Conservation (phyloP, 2,113 vertebrate genomes). For the Irena cyanogastra region DNA sequence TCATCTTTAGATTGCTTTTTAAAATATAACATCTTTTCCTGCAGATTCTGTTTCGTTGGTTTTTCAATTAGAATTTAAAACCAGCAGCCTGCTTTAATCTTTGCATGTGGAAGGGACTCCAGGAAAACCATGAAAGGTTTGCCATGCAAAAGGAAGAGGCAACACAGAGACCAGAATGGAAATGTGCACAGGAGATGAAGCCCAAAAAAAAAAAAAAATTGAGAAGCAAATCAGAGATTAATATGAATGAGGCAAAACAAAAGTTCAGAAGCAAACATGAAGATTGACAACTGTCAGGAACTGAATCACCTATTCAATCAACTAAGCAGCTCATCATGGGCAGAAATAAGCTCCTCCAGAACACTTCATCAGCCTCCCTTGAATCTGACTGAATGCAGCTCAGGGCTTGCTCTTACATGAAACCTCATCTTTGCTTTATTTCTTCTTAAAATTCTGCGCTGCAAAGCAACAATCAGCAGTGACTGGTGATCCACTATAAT, state of each 20-base stretch:
- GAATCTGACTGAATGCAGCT: neutral
- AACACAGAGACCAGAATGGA: neutral
- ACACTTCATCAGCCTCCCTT: neutral
- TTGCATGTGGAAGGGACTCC: neutral
- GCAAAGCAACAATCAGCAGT: neutral
- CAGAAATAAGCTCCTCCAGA: neutral
- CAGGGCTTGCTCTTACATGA: fast-evolving
- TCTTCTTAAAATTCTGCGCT: neutral
- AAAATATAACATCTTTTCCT: neutral
- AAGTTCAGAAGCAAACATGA: neutral
- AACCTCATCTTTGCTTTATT: neutral
- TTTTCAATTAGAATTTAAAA: neutral
- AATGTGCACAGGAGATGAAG: neutral
- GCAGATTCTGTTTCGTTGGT: neutral
- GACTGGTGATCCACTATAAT: neutral
- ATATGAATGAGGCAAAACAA: neutral
- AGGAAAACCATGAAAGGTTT: neutral
- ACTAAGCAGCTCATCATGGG: neutral
- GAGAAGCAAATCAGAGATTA: neutral
- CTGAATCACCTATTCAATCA: neutral
- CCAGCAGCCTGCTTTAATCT: neutral
- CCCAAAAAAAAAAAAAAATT: fast-evolving
- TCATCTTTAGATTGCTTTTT: neutral
- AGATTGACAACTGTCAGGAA: neutral
- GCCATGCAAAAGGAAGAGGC: neutral